A percentile compares a stretch with the other conserved stretches of the same genome.
Conservation (phyloP, 2,888 invertebrate species). For the Tinea pellionella region DNA sequence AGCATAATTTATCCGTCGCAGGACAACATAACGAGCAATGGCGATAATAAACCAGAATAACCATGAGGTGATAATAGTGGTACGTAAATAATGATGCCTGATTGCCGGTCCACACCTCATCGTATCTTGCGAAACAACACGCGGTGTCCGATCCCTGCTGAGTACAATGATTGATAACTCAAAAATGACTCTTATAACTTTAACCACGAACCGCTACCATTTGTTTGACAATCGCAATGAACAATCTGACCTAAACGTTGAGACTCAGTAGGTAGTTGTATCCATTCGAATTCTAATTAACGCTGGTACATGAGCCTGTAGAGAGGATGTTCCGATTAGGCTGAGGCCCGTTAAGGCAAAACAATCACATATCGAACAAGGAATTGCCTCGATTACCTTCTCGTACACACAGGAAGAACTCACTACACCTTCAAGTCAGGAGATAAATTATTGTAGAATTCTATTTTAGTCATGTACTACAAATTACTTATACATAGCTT, state of each 20-base stretch:
- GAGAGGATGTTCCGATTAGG: constrained; percentile 61
- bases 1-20: constrained; percentile 66
- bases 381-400: constrained; percentile 46
- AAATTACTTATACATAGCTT: background rate
- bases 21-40: constrained; percentile 67
- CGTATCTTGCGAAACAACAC: constrained; percentile 30
- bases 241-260: constrained; percentile 9
- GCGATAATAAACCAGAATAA: constrained; percentile 68
- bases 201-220: background rate
- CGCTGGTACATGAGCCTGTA: constrained; percentile 36
- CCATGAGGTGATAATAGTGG: constrained; percentile 68
- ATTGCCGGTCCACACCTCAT: constrained; percentile 57
- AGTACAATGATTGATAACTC: constrained; percentile 13
- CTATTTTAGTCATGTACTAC: constrained; percentile 2
- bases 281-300: constrained; percentile 50
- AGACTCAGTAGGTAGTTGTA: background rate
- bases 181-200: background rate
- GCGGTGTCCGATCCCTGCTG: constrained; percentile 10
- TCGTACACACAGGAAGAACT: constrained; percentile 19
- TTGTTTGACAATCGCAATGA: background rate
- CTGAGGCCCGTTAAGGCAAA: constrained; percentile 56
- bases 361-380: constrained; percentile 63
- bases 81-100: constrained; percentile 67
- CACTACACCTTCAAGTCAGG: constrained; percentile 2
- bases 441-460: background rate